These are phyloP conservation scores for Oceanodroma tethys DNA, from an alignment of 2,113 vertebrate species.

Conservation along the genomic window DNA sequence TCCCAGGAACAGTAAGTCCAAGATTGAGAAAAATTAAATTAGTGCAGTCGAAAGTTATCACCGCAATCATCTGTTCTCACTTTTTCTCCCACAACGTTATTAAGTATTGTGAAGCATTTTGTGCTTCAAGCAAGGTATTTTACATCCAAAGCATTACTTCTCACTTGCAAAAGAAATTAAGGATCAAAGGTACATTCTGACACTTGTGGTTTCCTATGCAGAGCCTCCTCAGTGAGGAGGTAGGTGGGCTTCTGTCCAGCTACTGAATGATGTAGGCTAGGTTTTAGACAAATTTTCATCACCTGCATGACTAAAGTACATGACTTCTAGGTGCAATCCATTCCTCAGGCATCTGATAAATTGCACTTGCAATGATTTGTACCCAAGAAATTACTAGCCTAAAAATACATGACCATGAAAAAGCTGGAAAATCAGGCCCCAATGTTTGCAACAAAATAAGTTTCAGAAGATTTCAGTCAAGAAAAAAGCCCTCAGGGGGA, in stretches of 20 bases:
- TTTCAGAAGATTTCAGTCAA: background rate
- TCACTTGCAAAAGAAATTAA: background rate
- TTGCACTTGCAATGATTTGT: background rate
- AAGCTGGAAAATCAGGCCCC: background rate
- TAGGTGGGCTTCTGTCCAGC: background rate
- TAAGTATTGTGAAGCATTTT: background rate
- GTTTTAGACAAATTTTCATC: background rate
- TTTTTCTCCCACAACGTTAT: background rate
- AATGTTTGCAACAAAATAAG: background rate
- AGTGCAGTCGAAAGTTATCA: background rate
- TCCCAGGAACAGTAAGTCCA: background rate
- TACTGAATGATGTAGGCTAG: background rate
- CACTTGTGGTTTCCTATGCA: background rate
- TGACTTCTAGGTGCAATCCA: background rate
- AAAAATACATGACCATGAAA: background rate
- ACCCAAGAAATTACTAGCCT: background rate
- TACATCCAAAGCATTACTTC: background rate
- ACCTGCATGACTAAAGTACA: background rate
- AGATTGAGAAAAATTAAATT: background rate
- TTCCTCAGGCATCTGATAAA: background rate
- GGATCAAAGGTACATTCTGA: background rate
- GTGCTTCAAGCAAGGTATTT: background rate
- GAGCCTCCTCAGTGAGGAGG: background rate
- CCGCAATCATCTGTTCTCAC: background rate
- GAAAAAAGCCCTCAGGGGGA: background rate